Percentiles rank a stretch among this genome's conserved stretches.
These are phyloP conservation scores for Ardeotis arabs DNA, from an alignment of 2,113 vertebrate genomes.

Conservation along the genomic window DNA sequence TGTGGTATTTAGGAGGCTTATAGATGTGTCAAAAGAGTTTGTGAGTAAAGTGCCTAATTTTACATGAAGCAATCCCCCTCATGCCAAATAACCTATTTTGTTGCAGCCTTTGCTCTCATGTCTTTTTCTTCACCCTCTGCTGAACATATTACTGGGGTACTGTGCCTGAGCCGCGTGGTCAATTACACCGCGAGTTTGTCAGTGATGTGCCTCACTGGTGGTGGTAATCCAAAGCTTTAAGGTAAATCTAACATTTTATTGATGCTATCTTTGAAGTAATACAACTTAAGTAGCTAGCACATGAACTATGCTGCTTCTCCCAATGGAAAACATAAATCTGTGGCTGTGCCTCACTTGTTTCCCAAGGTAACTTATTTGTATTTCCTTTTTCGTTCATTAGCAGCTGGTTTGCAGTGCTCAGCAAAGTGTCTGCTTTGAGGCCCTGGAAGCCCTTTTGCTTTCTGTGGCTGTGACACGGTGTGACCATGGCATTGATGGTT, in stretches of 20 bases:
- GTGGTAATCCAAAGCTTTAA: neutral
- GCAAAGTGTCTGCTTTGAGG: neutral
- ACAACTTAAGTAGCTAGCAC: neutral
- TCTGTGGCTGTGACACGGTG: neutral
- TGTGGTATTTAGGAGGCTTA: neutral
- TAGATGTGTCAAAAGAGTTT: neutral
- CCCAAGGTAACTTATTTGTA: neutral
- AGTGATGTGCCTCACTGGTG: neutral
- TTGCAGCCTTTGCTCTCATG: neutral
- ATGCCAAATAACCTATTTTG: neutral
- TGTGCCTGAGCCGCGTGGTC: neutral
- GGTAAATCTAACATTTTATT: neutral
- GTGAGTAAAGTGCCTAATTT: neutral
- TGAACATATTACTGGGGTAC: neutral
- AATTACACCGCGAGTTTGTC: neutral
- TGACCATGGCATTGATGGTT: neutral
- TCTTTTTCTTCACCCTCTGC: neutral
- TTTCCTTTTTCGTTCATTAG: neutral
- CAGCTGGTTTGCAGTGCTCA: neutral
- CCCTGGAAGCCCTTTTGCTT: neutral
- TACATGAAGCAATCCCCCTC: neutral
- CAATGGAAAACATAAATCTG: neutral
- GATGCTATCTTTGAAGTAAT: neutral
- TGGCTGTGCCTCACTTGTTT: neutral
- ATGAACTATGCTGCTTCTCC: neutral